phyloP scores from a whole-genome alignment of 2,797 vertebrate genomes.

The Loriculus beryllinus region DNA sequence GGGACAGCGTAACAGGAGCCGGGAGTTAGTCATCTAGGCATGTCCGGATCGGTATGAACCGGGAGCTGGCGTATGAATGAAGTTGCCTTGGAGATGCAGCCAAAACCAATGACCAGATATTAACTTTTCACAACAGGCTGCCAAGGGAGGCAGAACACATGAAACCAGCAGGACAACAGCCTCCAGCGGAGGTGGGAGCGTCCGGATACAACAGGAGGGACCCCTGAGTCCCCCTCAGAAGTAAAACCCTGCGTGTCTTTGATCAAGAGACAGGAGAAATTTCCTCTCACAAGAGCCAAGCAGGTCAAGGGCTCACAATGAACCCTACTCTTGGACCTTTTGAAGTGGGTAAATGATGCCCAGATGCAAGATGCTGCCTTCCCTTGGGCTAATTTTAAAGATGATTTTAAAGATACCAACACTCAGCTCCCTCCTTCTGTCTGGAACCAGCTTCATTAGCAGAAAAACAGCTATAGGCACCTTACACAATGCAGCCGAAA shows the following conservation, averaged over 20 bases:
- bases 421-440: background rate
- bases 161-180: background rate
- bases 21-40: slow-evolving; percentile 40
- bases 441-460: background rate
- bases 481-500: background rate
- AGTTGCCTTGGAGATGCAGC: slow-evolving; percentile 63
- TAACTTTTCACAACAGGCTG: slow-evolving; percentile 38
- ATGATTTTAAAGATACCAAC: background rate
- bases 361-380: background rate
- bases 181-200: background rate
- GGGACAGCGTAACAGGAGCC: slow-evolving; percentile 33
- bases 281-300: background rate
- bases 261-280: background rate
- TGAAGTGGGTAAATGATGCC: background rate
- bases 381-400: background rate
- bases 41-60: slow-evolving; percentile 45
- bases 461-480: background rate
- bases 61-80: slow-evolving; percentile 7
- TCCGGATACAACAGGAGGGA: fast-evolving
- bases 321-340: background rate
- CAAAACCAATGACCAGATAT: slow-evolving; percentile 64
- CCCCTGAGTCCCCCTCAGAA: background rate
- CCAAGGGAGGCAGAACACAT: slow-evolving; percentile 26
- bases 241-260: background rate
- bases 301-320: background rate